A percentile compares a stretch with the other conserved stretches of the same genome.
phyloP scores from a whole-genome alignment of 2,113 vertebrate genomes.

The Nannobrachium achirus region DNA sequence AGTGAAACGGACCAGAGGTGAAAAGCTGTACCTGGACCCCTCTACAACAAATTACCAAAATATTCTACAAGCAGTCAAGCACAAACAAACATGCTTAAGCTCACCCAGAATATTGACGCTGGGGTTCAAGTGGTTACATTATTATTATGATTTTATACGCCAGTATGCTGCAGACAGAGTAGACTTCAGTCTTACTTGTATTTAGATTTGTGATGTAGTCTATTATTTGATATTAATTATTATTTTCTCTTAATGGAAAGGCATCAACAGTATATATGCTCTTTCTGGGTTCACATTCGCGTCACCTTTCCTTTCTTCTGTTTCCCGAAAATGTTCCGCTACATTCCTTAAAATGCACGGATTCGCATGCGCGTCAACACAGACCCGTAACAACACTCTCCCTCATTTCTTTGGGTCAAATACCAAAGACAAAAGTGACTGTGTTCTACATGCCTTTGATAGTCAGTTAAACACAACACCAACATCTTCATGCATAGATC shows the following conservation, averaged over 20 bases:
- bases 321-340: constrained; percentile 55
- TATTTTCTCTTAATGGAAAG: background rate
- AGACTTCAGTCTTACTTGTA: background rate
- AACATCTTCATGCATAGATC: background rate
- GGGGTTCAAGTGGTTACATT: background rate
- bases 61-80: no score
- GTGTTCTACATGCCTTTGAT: constrained; percentile 33
- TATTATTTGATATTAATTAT: no score
- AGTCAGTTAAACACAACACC: constrained; percentile 31
- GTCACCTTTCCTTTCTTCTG: constrained; percentile 18
- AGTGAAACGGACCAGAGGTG: no score
- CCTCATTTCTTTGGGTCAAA: constrained; percentile 60
- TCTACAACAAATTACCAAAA: no score
- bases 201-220: no score
- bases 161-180: no score
- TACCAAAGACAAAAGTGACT: constrained; percentile 62
- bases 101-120: no score
- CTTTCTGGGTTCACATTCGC: constrained; percentile 2
- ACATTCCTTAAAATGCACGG: constrained; percentile 66
- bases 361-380: constrained; percentile 44
- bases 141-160: no score
- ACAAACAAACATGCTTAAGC: no score
- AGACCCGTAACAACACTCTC: constrained; percentile 16
- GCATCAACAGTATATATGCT: no score
- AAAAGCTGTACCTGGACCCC: no score